These are phyloP conservation scores for Melinopterus prodromus DNA, from an alignment of 2,888 invertebrate genomes.

Conservation along the genomic window DNA sequence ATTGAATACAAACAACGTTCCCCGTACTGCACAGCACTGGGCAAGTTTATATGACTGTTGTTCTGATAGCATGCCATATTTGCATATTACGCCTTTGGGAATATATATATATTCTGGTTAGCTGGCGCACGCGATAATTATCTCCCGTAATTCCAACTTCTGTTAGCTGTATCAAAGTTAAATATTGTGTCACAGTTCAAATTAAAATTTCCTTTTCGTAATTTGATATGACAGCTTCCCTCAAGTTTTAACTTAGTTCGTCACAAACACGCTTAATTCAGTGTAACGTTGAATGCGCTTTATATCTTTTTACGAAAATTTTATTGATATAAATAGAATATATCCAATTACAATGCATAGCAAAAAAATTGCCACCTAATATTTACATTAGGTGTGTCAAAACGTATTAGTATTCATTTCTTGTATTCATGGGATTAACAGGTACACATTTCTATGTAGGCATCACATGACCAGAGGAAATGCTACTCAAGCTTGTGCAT, in stretches of 20 bases:
- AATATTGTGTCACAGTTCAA: not conserved
- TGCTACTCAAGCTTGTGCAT: too few species aligned
- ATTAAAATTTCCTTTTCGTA: not conserved
- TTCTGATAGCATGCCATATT: not conserved
- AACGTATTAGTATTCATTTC: too few species aligned
- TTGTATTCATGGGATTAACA: too few species aligned
- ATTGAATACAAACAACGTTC: not conserved
- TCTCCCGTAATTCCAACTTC: not conserved
- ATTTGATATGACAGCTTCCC: not conserved
- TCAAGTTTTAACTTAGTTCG: not conserved
- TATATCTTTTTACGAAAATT: too few species aligned
- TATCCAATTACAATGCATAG: too few species aligned
- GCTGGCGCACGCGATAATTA: not conserved
- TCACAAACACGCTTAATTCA: not conserved
- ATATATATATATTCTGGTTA: not conserved
- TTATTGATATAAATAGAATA: too few species aligned
- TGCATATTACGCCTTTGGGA: conserved; percentile 4
- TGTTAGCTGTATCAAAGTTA: not conserved
- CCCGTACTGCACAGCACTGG: not conserved
- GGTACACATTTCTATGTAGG: too few species aligned
- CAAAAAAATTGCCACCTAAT: too few species aligned
- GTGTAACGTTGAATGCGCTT: too few species aligned
- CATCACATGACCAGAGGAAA: too few species aligned
- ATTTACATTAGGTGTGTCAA: too few species aligned
- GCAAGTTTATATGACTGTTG: not conserved